phyloP scores from a whole-genome alignment of 2,888 invertebrate genomes.

The Drosophila histrio region DNA sequence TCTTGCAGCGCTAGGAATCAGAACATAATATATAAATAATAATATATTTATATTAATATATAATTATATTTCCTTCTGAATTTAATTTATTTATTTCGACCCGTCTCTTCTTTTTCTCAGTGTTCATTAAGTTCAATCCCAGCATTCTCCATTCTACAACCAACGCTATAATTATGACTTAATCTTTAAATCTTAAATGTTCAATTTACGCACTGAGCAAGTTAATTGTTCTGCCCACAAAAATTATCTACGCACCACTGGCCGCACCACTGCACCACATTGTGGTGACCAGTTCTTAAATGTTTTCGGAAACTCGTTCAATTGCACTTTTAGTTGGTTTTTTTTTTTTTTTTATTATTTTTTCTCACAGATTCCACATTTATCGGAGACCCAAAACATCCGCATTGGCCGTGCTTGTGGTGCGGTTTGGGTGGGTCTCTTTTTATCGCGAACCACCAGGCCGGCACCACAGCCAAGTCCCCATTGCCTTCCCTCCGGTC shows the following conservation, averaged over 20 bases:
- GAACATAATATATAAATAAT: too few relatives aligned
- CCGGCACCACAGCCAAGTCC: neutral
- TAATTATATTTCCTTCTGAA: too few relatives aligned
- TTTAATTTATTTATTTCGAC: too few relatives aligned
- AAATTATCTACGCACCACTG: constrained; percentile 10
- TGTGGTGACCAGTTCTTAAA: constrained; percentile 51
- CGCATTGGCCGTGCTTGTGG: constrained; percentile 33
- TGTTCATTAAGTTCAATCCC: neutral
- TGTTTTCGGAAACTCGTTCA: constrained; percentile 54
- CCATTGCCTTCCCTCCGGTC: neutral
- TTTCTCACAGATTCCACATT: constrained; percentile 38
- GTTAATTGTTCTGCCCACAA: constrained; percentile 32
- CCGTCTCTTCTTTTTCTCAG: neutral
- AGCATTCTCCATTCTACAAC: neutral
- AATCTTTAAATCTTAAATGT: constrained; percentile 37
- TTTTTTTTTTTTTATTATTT: constrained; percentile 15
- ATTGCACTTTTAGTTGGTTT: constrained; percentile 27
- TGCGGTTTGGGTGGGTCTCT: constrained; percentile 41
- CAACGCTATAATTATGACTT: constrained; percentile 54
- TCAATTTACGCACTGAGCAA: constrained; percentile 49
- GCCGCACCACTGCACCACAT: constrained; percentile 9
- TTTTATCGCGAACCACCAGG: constrained; percentile 1
- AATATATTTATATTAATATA: too few relatives aligned
- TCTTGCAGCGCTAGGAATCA: too few relatives aligned
- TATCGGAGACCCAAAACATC: constrained; percentile 48